These are phyloP conservation scores for Machimus atricapillus DNA, from an alignment of 2,888 invertebrate genomes.

Conservation along the genomic window DNA sequence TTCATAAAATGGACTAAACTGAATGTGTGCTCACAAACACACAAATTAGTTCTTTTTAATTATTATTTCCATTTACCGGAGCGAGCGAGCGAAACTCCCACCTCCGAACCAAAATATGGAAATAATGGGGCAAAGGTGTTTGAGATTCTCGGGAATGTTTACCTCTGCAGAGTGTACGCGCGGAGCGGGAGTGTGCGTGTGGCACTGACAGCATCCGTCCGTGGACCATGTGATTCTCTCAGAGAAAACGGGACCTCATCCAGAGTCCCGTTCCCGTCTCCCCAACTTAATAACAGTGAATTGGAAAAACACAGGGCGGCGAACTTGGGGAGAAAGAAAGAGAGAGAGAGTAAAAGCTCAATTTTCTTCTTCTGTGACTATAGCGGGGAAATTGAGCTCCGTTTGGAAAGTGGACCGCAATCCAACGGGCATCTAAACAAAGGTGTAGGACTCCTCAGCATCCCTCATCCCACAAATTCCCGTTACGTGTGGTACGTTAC, in stretches of 20 bases:
- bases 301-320: background rate
- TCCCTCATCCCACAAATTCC: background rate
- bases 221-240: background rate
- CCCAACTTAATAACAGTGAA: background rate
- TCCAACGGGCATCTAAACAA: background rate
- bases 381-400: background rate
- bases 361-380: background rate
- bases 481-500: background rate
- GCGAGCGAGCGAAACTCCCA: background rate
- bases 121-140: background rate
- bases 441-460: background rate
- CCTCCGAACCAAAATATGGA: background rate
- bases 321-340: background rate
- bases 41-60: conserved; percentile 8
- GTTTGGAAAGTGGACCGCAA: background rate
- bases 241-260: background rate
- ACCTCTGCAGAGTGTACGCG: background rate
- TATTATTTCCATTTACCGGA: background rate
- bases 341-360: background rate
- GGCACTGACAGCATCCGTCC: background rate
- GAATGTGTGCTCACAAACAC: background rate
- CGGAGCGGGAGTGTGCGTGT: background rate
- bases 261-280: background rate
- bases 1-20: background rate
- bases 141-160: background rate